These are phyloP conservation scores for Hydropotes inermis DNA, from an alignment of 2,113 vertebrate species.

Conservation along the genomic window DNA sequence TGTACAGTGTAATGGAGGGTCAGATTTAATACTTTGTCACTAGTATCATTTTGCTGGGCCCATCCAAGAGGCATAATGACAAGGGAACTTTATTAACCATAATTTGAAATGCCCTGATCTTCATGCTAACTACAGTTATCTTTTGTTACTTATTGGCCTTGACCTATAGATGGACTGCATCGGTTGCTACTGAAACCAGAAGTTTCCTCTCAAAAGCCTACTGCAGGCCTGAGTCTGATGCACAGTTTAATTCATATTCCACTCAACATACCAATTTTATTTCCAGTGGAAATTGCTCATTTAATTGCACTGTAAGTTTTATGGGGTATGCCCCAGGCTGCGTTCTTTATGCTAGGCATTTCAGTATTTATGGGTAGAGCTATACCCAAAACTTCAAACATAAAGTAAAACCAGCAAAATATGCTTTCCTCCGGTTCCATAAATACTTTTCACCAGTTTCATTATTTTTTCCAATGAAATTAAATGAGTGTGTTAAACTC, in stretches of 20 bases:
- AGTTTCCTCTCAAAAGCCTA: slow-evolving; percentile 65
- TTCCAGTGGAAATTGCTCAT: slow-evolving; percentile 86
- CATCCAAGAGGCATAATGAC: slow-evolving; percentile 54
- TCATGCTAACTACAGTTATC: slow-evolving; percentile 74
- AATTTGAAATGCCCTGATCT: slow-evolving; percentile 72
- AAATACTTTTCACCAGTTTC: slow-evolving; percentile 75
- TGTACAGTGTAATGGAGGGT: slow-evolving; percentile 45
- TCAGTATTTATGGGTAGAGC: slow-evolving; percentile 82
- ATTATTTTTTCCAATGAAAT: slow-evolving; percentile 72
- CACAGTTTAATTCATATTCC: slow-evolving; percentile 84
- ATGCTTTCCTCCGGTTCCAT: slow-evolving; percentile 70
- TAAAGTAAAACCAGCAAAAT: slow-evolving; percentile 79
- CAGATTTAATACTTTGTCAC: slow-evolving; percentile 63
- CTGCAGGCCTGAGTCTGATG: slow-evolving; percentile 62
- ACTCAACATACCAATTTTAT: slow-evolving; percentile 81
- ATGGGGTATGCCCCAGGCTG: slow-evolving; percentile 84
- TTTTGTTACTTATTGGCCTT: slow-evolving; percentile 79
- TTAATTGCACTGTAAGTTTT: slow-evolving; percentile 88
- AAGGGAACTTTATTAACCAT: slow-evolving; percentile 73
- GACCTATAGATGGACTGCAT: slow-evolving; percentile 72
- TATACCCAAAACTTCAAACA: slow-evolving; percentile 69
- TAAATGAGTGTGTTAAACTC: slow-evolving; percentile 67
- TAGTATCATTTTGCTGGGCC: slow-evolving; percentile 70
- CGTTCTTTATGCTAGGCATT: slow-evolving; percentile 83
- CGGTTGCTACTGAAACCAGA: slow-evolving; percentile 66